phyloP scores from a whole-genome alignment of 1,140 invertebrate species.

The Tetragonula clypearis region DNA sequence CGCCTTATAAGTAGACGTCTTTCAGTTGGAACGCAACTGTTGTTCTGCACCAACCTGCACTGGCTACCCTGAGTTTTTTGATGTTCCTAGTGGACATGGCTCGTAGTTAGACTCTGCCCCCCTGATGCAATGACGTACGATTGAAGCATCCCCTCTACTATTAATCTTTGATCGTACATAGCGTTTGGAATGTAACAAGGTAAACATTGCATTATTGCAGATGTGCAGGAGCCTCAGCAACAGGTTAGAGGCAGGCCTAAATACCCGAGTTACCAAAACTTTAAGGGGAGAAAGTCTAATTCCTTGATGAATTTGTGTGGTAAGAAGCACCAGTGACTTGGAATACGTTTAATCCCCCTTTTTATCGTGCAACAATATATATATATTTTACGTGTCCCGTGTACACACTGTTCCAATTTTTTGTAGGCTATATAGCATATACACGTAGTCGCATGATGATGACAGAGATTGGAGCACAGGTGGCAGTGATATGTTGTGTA shows the following conservation, averaged over 20 bases:
- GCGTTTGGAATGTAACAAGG: slow-evolving; percentile 79
- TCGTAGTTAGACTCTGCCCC: slow-evolving; percentile 71
- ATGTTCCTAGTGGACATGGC: slow-evolving; percentile 67
- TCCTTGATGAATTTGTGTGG: slow-evolving; percentile 96
- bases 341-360: slow-evolving; percentile 76
- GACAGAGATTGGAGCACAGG: slow-evolving; percentile 73
- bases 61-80: slow-evolving; percentile 68
- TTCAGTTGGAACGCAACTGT: slow-evolving; percentile 77
- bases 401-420: slow-evolving; percentile 57
- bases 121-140: slow-evolving; percentile 62
- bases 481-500: slow-evolving; percentile 69
- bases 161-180: slow-evolving; percentile 67
- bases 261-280: slow-evolving; percentile 92
- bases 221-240: slow-evolving; percentile 87
- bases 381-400: slow-evolving; percentile 62
- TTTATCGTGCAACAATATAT: slow-evolving; percentile 71
- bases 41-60: slow-evolving; percentile 78
- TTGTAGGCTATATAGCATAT: slow-evolving; percentile 63
- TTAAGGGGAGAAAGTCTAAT: slow-evolving; percentile 94
- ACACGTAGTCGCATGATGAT: slow-evolving; percentile 78
- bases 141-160: slow-evolving; percentile 65
- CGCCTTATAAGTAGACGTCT: slow-evolving; percentile 70
- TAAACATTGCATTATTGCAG: slow-evolving; percentile 83
- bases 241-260: slow-evolving; percentile 90
- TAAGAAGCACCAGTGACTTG: slow-evolving; percentile 85